Evolutionary conservation across 2,797 vertebrate species (phyloP).

Genomic region (Nothura maculosa): DNA sequence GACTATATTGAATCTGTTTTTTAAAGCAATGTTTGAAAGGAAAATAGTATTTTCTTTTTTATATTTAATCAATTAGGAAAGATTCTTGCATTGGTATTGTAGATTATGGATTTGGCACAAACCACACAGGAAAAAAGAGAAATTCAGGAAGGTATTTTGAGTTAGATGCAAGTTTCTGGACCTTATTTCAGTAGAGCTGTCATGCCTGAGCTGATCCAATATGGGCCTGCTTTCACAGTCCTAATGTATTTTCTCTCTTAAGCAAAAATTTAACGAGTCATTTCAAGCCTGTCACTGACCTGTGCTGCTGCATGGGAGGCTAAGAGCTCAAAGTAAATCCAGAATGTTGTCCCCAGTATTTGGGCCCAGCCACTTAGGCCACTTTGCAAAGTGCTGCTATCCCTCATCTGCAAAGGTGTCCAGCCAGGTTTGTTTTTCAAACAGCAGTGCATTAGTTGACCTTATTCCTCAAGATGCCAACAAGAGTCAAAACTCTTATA

Average conservation of each 20-base stretch:
- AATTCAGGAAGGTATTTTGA: background rate
- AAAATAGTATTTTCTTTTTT: background rate
- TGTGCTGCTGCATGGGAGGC: background rate
- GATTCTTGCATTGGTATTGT: background rate
- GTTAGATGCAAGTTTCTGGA: background rate
- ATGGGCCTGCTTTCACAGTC: background rate
- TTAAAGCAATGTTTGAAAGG: background rate
- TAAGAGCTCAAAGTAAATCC: background rate
- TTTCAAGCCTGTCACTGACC: background rate
- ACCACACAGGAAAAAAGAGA: background rate
- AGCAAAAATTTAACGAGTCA: background rate
- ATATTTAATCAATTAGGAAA: background rate
- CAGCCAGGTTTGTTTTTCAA: background rate
- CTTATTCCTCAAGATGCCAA: background rate
- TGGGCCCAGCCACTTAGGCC: accelerated
- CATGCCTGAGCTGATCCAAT: background rate
- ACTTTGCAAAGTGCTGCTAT: accelerated
- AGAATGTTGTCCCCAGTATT: background rate
- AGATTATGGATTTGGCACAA: background rate
- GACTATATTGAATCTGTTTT: too few relatives aligned
- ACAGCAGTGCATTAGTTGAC: background rate
- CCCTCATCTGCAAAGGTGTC: background rate
- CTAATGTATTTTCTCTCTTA: background rate
- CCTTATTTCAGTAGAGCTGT: accelerated
- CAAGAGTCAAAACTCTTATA: background rate